These are phyloP conservation scores for Stenodema calcarata DNA, from an alignment of 2,888 invertebrate species.

Conservation along the genomic window DNA sequence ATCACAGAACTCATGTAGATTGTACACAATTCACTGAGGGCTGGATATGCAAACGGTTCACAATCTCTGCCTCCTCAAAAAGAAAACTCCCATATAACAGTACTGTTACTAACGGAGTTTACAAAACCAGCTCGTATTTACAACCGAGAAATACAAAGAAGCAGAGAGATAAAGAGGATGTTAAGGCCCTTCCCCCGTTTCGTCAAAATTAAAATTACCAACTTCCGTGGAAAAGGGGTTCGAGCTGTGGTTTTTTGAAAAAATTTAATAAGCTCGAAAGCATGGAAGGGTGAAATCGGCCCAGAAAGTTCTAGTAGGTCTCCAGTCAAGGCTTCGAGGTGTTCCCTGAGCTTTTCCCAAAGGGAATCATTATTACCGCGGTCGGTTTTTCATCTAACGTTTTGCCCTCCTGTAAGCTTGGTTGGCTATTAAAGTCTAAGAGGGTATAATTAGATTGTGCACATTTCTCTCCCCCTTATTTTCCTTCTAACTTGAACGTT, in stretches of 20 bases:
- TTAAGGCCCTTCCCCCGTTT: background rate
- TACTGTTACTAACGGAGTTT: background rate
- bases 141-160: background rate
- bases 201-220: conserved; percentile 37
- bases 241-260: conserved; percentile 12
- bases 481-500: conserved; percentile 13
- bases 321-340: conserved; percentile 1
- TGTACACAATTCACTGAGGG: no score
- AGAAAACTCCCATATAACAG: no score
- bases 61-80: no score
- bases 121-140: background rate
- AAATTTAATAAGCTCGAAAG: conserved; percentile 32
- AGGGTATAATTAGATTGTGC: conserved; percentile 25
- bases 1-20: no score
- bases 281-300: conserved; percentile 33
- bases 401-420: conserved; percentile 11
- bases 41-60: no score
- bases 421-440: conserved; percentile 30
- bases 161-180: background rate
- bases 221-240: background rate
- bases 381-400: conserved; percentile 20
- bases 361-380: conserved; percentile 39
- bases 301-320: conserved; percentile 16
- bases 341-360: conserved; percentile 20
- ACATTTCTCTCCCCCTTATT: conserved; percentile 2